phyloP scores from a whole-genome alignment of 2,888 invertebrate genomes.

The Caenorhabditis sp. region DNA sequence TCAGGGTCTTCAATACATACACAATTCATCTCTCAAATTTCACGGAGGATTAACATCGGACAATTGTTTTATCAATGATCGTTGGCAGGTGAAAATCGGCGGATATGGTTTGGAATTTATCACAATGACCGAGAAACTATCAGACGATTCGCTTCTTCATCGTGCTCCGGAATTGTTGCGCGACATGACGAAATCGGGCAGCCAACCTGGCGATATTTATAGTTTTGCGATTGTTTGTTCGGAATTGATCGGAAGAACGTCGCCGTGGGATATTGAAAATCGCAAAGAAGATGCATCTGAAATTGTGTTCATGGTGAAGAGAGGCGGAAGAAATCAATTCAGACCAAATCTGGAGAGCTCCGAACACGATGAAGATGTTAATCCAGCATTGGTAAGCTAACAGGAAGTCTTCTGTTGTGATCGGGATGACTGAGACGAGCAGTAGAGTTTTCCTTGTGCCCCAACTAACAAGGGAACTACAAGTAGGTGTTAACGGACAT shows the following conservation, averaged over 20 bases:
- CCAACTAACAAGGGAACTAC: no score
- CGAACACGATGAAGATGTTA: slow-evolving; percentile 49
- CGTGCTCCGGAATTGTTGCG: slow-evolving; percentile 62
- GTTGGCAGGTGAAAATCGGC: slow-evolving; percentile 63
- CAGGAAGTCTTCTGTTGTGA: neutral
- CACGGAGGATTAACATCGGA: slow-evolving; percentile 49
- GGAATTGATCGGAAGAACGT: slow-evolving; percentile 40
- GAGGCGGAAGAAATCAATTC: slow-evolving; percentile 50
- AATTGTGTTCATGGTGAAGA: slow-evolving; percentile 61
- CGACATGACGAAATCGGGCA: slow-evolving; percentile 34
- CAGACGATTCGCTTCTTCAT: slow-evolving; percentile 57
- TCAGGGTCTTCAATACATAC: slow-evolving; percentile 51
- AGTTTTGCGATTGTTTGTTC: slow-evolving; percentile 58
- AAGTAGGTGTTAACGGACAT: no score
- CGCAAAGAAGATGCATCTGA: slow-evolving; percentile 55
- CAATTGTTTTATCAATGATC: slow-evolving; percentile 54
- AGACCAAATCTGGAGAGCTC: slow-evolving; percentile 46
- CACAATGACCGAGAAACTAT: slow-evolving; percentile 34
- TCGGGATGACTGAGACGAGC: no score
- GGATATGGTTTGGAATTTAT: slow-evolving; percentile 51
- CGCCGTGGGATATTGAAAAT: slow-evolving; percentile 58
- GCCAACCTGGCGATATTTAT: slow-evolving; percentile 38
- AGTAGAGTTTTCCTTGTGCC: no score
- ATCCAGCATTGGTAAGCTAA: slow-evolving; percentile 53
- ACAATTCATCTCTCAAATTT: slow-evolving; percentile 40